Percentiles rank a stretch among this genome's conserved stretches.
phyloP scores from a whole-genome alignment of 2,797 vertebrate species.

The Anguilla obscura region DNA sequence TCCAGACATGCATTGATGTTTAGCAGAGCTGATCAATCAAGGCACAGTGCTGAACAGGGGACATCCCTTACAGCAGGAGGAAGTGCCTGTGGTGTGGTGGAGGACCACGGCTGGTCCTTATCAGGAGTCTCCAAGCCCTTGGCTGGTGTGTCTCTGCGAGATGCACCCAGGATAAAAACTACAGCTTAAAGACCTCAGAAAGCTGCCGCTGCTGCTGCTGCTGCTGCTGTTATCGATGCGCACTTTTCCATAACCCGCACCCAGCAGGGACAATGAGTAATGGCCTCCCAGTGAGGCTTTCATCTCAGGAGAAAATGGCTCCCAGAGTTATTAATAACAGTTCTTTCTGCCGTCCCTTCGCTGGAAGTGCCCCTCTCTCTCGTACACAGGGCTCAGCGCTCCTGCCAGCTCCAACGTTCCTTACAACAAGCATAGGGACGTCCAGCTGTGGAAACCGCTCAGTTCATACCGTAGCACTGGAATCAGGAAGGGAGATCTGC shows the following conservation, averaged over 20 bases:
- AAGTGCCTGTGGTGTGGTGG: background rate
- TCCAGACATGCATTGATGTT: background rate
- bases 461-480: background rate
- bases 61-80: background rate
- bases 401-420: background rate
- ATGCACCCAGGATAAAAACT: conserved; percentile 18
- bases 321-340: conserved; percentile 21
- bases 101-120: background rate
- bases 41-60: background rate
- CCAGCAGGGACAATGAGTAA: conserved; percentile 2
- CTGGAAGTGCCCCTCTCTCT: background rate
- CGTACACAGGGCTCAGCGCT: background rate
- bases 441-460: background rate
- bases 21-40: background rate
- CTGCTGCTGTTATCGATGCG: conserved; percentile 5
- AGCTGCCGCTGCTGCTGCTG: background rate
- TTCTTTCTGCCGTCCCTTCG: background rate
- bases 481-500: background rate
- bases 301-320: conserved; percentile 7
- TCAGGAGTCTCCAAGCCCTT: background rate
- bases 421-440: background rate
- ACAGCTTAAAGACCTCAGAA: conserved; percentile 17
- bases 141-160: background rate
- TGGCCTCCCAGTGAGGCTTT: background rate
- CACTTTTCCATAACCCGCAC: conserved; percentile 18